Evolutionary conservation across 2,888 invertebrate genomes (phyloP), one percentile per base, ranked within the genome.

Genomic region (Idaea biselata): DNA sequence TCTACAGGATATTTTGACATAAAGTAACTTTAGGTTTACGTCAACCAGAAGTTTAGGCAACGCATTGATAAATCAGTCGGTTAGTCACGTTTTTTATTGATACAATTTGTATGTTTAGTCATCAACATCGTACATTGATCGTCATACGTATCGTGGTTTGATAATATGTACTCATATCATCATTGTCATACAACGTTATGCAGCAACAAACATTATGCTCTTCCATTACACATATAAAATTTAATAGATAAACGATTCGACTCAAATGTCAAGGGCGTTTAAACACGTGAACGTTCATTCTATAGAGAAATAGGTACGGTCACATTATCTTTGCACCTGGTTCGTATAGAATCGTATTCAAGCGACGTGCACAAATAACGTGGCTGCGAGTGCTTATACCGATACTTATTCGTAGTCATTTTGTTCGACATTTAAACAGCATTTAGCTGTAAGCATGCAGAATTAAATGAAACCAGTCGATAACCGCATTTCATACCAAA

Each of bases 171-270:
- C 8, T 44, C 44, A 44, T 44, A 44, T 8, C 44, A 44, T 44
- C 44, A 44, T 44, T 44, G 8, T 44, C 44, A 44, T 14, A 44
- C 44, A 44, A 44, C 14, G 44, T 44, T 14, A 44, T 44, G 14
- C 14, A 8, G 44, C 44, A 44, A 44, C 44, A 44, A 44, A 14
- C 44, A 44, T 44, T 14, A 44, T 44, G 44, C 44, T 44, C 44
- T 44, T 44, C 14, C 14, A 44, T 14, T 8, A 3, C 0, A 14
- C 11, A 44, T 44, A 44, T 11, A 44, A 44, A 44, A 44, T 4
- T 44, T 44, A 44, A 44, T 14, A 44, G 44, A 44, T 44, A 59
- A 60, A 61, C 44, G 89, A 4, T 94, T 94, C 73, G 94, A 94
- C 76, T 93, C 25, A 63, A 69, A 71, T 63, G 71, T 68, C 69